Percentiles rank a stretch among this genome's conserved stretches.
These are phyloP conservation scores for Ursus arctos DNA, from an alignment of 2,113 vertebrate species.

Conservation along the genomic window DNA sequence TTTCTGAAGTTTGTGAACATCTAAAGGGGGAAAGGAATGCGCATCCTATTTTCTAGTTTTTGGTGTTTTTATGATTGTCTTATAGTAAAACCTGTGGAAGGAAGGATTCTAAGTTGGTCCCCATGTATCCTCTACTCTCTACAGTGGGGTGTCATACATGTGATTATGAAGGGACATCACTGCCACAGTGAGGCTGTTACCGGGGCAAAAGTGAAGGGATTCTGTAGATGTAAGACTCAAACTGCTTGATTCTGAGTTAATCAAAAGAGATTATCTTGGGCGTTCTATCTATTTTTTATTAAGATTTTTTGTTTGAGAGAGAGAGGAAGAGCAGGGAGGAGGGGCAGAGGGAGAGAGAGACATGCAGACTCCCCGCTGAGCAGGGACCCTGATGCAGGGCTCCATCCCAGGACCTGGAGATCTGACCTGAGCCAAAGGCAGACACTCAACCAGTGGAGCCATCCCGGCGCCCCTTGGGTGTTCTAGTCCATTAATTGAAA, in stretches of 20 bases:
- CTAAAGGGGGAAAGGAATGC: background rate
- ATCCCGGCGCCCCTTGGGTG: accelerated
- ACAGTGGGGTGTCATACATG: too few species aligned
- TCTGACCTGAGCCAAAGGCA: background rate
- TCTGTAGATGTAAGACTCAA: background rate
- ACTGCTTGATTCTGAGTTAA: background rate
- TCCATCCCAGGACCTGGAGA: background rate
- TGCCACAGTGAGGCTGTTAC: background rate
- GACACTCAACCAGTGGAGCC: background rate
- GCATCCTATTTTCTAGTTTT: background rate
- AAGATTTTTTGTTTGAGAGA: background rate
- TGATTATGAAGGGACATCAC: background rate
- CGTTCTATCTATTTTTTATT: background rate
- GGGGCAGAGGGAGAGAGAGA: background rate
- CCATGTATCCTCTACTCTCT: background rate
- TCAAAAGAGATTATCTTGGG: background rate
- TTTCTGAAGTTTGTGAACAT: background rate
- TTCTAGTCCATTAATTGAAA: background rate
- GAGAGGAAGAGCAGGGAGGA: background rate
- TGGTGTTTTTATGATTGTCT: background rate
- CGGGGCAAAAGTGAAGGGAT: background rate
- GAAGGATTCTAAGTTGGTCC: background rate
- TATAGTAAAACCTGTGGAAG: background rate
- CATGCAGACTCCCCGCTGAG: background rate
- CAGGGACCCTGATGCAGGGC: background rate